Evolutionary conservation across 1,140 invertebrate species (phyloP).

Genomic region (Trichogramma pretiosum): DNA sequence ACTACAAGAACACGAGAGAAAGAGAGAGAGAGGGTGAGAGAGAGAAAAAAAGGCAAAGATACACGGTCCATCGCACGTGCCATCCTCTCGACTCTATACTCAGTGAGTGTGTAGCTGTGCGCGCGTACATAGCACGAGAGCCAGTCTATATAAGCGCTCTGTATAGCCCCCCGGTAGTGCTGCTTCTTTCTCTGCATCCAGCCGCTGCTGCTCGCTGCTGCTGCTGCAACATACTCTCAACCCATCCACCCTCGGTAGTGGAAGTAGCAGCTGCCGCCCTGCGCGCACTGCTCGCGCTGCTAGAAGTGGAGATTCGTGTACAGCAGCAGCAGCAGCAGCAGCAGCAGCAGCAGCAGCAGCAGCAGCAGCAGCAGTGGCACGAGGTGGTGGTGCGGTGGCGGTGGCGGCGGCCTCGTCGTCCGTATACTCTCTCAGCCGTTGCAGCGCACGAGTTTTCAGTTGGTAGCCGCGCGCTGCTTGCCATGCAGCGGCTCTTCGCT

Average conservation of each 20-base stretch:
- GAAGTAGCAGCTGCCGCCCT: too few relatives aligned
- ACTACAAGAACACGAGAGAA: not conserved
- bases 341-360: too few relatives aligned
- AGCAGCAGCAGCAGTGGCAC: too few relatives aligned
- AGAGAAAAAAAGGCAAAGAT: not conserved
- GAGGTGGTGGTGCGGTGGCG: slow-evolving; percentile 13
- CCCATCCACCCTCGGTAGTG: not conserved
- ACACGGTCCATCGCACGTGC: not conserved
- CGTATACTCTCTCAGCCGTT: not conserved
- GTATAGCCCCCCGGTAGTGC: slow-evolving; percentile 8
- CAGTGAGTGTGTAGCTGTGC: not conserved
- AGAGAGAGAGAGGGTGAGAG: not conserved
- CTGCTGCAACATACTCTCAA: not conserved
- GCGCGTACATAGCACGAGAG: too few relatives aligned
- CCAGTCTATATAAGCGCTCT: too few relatives aligned
- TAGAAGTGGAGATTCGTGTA: too few relatives aligned
- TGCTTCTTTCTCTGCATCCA: slow-evolving; percentile 4
- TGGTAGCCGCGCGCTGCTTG: slow-evolving; percentile 13
- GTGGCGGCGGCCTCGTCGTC: not conserved
- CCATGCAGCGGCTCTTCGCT: slow-evolving; percentile 36
- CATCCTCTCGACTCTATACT: too few relatives aligned
- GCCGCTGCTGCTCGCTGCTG: not conserved
- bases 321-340: too few relatives aligned
- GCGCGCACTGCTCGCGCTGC: too few relatives aligned
- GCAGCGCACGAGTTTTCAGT: slow-evolving; percentile 15